Conservation (phyloP, 2,113 vertebrate species). For the Vidua macroura region DNA sequence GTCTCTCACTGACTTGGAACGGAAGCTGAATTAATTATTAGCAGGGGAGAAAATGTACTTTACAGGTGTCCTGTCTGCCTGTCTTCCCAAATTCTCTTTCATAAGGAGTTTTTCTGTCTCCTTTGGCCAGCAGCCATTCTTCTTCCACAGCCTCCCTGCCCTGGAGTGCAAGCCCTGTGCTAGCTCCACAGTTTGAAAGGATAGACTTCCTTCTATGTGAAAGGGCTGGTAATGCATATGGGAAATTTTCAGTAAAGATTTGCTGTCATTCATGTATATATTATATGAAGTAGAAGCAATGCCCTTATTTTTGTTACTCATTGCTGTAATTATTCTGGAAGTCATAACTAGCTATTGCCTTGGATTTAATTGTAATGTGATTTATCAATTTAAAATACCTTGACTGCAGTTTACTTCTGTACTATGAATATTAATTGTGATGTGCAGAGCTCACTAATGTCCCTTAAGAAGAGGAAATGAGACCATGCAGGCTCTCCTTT, state of each 20-base stretch:
- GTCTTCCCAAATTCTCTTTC: neutral
- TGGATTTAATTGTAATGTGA: neutral
- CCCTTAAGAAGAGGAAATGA: neutral
- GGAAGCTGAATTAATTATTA: neutral
- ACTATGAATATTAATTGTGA: neutral
- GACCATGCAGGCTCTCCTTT: neutral
- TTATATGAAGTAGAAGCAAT: neutral
- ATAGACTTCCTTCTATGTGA: fast-evolving
- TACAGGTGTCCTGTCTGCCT: neutral
- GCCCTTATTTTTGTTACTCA: neutral
- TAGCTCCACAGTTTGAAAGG: neutral
- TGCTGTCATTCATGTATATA: neutral
- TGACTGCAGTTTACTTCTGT: neutral
- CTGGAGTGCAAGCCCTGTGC: neutral
- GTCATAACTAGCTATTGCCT: neutral
- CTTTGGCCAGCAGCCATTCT: neutral
- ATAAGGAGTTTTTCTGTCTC: neutral
- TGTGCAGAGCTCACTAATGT: neutral
- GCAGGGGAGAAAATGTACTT: neutral
- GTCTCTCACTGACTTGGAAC: neutral
- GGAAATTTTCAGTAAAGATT: neutral
- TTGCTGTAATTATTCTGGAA: neutral
- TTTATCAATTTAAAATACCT: neutral
- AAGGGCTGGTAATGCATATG: fast-evolving
- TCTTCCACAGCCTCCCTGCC: neutral